These are phyloP conservation scores for Oncorhynchus kisutch DNA, from an alignment of 2,113 vertebrate genomes.

Conservation along the genomic window DNA sequence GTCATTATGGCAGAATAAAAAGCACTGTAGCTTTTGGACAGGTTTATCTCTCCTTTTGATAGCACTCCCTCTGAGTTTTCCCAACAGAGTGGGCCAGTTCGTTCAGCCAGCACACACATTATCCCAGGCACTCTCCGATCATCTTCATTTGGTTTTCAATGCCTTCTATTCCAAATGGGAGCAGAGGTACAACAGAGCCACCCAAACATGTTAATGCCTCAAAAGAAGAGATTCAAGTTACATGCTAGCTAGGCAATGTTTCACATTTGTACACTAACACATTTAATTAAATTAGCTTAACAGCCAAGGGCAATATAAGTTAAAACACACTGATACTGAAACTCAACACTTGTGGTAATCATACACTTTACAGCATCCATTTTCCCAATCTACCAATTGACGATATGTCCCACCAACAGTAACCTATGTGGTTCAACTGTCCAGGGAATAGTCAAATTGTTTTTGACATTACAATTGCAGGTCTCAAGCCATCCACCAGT, in stretches of 20 bases:
- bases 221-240: no score
- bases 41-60: conserved; percentile 25
- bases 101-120: neutral
- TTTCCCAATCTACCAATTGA: neutral
- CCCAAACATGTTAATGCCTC: conserved; percentile 35
- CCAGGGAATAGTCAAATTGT: conserved; percentile 40
- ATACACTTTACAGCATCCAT: neutral
- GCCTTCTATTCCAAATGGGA: neutral
- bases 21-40: conserved; percentile 24
- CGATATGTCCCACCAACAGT: conserved; percentile 18
- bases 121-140: neutral
- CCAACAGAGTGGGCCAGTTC: conserved; percentile 16
- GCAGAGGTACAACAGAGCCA: no score
- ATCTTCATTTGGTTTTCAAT: neutral
- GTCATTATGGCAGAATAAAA: conserved; percentile 19
- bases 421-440: conserved; percentile 25
- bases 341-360: neutral
- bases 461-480: conserved; percentile 48
- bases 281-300: neutral
- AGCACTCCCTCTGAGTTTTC: conserved; percentile 25
- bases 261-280: neutral
- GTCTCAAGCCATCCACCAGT: conserved; percentile 36
- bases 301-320: conserved; percentile 26
- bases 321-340: neutral
- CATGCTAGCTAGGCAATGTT: no score